Percentiles rank a stretch among this genome's conserved stretches.
Evolutionary conservation across 2,797 vertebrate species (phyloP).

Genomic region (Cossypha dichroa): DNA sequence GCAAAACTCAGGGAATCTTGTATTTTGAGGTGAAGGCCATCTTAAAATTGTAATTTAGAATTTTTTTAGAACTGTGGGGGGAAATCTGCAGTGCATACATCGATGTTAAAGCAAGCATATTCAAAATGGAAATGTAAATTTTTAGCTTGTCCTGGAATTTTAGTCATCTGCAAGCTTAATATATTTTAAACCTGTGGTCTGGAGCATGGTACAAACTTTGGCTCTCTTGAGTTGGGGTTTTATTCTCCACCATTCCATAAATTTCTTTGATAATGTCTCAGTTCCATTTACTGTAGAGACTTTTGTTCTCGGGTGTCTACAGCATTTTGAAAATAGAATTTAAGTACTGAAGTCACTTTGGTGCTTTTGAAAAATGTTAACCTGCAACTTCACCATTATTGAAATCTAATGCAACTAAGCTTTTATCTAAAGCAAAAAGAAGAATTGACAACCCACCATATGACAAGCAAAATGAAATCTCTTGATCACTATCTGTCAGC

Average conservation of each 20-base stretch:
- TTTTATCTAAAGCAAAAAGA: conserved; percentile 62
- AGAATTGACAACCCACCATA: conserved; percentile 68
- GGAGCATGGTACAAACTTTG: neutral
- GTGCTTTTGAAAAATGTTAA: conserved; percentile 59
- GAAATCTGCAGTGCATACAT: neutral
- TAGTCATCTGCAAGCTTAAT: neutral
- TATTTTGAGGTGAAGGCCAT: neutral
- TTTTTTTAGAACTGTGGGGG: neutral
- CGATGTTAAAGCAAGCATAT: neutral
- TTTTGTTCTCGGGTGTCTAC: neutral
- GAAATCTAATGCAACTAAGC: conserved; percentile 61
- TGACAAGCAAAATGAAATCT: conserved; percentile 72
- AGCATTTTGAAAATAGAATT: conserved; percentile 50
- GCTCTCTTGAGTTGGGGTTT: neutral
- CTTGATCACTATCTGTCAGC: conserved; percentile 70
- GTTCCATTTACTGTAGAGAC: neutral
- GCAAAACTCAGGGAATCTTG: neutral
- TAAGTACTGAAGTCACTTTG: conserved; percentile 40
- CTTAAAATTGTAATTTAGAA: neutral
- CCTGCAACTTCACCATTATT: conserved; percentile 61
- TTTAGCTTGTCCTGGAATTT: neutral
- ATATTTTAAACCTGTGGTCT: neutral
- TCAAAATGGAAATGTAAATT: neutral
- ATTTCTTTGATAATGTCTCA: neutral
- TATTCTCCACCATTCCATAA: neutral